These are phyloP conservation scores for Charadrius vociferus DNA, from an alignment of 2,113 vertebrate genomes.

Conservation along the genomic window DNA sequence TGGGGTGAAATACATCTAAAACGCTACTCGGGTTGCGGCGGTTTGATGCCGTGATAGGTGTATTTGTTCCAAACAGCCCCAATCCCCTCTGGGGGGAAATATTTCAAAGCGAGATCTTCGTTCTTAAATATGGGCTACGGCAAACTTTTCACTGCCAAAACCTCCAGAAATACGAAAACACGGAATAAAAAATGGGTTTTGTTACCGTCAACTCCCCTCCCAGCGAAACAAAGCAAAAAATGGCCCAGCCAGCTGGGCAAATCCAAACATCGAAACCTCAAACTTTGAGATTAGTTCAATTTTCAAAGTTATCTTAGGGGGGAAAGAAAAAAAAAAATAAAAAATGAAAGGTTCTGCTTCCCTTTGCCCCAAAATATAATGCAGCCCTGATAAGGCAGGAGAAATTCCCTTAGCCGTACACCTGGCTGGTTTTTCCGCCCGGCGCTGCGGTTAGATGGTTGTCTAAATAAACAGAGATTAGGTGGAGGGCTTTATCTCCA, in stretches of 20 bases:
- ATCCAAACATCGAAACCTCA: not conserved
- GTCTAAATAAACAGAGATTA: conserved; percentile 80
- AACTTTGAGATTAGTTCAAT: not conserved
- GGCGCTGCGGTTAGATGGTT: conserved; percentile 52
- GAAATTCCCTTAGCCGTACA: conserved; percentile 36
- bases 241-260: not conserved
- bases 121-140: not conserved
- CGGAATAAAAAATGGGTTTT: not conserved
- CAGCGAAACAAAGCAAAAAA: not conserved
- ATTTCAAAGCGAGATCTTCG: not conserved
- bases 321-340: not conserved
- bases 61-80: not conserved
- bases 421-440: conserved; percentile 44
- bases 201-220: not conserved
- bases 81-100: not conserved
- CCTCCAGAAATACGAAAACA: not conserved
- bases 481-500: conserved; percentile 74
- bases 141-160: not conserved
- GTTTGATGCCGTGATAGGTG: not conserved
- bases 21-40: not conserved
- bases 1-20: not conserved
- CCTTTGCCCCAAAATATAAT: conserved; percentile 38
- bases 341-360: not conserved
- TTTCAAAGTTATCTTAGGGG: conserved; percentile 16
- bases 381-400: not conserved